Conservation (phyloP, 2,113 vertebrate genomes). For the Entomyzon cyanotis region DNA sequence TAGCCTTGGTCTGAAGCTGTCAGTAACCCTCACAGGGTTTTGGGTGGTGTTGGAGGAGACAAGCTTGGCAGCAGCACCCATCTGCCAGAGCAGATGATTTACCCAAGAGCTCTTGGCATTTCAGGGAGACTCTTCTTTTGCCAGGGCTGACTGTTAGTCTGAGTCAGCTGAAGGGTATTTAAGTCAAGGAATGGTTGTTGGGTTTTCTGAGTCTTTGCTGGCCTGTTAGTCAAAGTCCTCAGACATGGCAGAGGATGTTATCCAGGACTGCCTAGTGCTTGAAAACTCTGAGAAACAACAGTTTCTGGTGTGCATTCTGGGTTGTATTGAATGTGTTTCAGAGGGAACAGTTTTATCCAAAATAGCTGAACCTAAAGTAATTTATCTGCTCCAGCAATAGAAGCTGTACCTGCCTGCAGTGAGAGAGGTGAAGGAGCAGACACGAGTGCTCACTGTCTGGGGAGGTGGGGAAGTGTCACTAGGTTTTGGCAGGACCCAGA, state of each 20-base stretch:
- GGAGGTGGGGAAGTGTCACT: background rate
- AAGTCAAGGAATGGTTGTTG: background rate
- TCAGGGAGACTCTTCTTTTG: background rate
- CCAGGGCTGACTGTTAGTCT: background rate
- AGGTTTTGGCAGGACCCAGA: background rate
- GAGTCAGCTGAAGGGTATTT: background rate
- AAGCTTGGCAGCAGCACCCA: background rate
- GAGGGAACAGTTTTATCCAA: background rate
- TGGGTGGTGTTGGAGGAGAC: background rate
- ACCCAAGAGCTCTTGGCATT: background rate
- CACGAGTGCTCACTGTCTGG: background rate
- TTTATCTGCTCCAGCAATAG: background rate
- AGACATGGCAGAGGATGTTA: background rate
- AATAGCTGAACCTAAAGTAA: background rate
- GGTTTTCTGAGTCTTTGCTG: background rate
- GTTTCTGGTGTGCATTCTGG: background rate
- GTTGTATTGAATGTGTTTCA: background rate
- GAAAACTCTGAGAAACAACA: background rate
- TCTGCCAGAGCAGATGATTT: background rate
- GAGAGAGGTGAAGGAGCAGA: fast-evolving
- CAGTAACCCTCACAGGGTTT: background rate
- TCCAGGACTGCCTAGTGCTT: background rate
- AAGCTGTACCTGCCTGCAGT: background rate
- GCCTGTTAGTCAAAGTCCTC: background rate
- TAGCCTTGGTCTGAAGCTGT: background rate